Evolutionary conservation across 2,113 vertebrate species (phyloP).

Genomic region (Junco hyemalis): DNA sequence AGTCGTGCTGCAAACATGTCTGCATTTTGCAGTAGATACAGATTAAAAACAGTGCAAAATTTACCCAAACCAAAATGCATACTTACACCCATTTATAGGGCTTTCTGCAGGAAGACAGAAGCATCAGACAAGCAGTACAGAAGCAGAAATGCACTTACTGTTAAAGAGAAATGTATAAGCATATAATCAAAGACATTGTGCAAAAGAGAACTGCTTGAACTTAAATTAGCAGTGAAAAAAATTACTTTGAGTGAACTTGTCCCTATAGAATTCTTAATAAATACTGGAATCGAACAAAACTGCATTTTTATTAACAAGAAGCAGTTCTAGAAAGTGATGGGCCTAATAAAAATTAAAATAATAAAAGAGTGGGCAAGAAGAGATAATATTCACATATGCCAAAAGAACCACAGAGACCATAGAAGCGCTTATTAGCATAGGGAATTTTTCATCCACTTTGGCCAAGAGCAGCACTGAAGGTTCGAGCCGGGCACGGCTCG

Average conservation of each 20-base stretch:
- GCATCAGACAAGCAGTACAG: neutral
- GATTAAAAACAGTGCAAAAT: neutral
- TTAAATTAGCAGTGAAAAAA: neutral
- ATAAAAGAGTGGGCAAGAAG: no score
- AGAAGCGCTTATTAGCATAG: accelerated
- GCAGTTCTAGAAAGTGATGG: neutral
- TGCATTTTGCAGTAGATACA: neutral
- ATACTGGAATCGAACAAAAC: neutral
- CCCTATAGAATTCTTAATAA: neutral
- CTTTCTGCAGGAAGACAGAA: neutral
- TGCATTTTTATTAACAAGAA: neutral
- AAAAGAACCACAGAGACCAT: neutral
- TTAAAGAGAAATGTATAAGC: neutral
- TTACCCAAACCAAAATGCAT: neutral
- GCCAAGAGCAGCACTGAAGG: accelerated
- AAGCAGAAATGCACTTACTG: neutral
- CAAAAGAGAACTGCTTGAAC: neutral
- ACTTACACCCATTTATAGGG: neutral
- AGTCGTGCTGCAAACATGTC: neutral
- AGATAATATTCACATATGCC: accelerated
- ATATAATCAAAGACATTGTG: accelerated
- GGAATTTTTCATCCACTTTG: accelerated
- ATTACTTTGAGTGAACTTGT: neutral
- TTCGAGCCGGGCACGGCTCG: neutral
- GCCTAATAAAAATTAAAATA: neutral